phyloP scores from a whole-genome alignment of 1,140 invertebrate species.

The Nymphalis io region DNA sequence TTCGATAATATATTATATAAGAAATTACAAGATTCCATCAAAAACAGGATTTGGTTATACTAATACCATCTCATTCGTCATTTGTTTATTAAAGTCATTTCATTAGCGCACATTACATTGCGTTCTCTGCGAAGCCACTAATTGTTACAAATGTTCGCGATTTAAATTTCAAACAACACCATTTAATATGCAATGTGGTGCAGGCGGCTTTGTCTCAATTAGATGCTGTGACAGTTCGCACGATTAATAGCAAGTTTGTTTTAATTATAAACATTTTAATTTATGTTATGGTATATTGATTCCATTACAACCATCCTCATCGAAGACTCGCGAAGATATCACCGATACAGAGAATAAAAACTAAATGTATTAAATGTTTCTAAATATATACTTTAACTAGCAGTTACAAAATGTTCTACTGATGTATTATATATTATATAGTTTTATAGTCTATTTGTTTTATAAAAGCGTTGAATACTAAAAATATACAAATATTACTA shows the following conservation, averaged over 20 bases:
- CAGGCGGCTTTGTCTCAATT: constrained; percentile 40
- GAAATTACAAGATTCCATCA: no score
- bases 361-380: no score
- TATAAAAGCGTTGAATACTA: constrained; percentile 44
- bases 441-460: neutral
- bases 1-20: no score
- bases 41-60: neutral
- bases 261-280: neutral
- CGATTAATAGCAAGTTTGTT: neutral
- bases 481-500: constrained; percentile 50
- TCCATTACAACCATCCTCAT: no score
- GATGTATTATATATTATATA: no score
- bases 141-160: constrained; percentile 46
- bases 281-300: no score
- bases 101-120: constrained; percentile 1
- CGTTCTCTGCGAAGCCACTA: constrained; percentile 24
- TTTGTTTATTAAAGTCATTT: constrained; percentile 18
- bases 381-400: no score
- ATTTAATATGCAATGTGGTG: constrained; percentile 39
- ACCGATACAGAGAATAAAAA: no score
- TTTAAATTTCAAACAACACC: constrained; percentile 50
- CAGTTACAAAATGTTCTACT: no score
- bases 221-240: constrained; percentile 6
- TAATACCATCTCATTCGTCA: neutral
- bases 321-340: no score